Percentiles rank a stretch among this genome's conserved stretches.
Conservation (phyloP, 2,113 vertebrate genomes). For the Rynchops niger region DNA sequence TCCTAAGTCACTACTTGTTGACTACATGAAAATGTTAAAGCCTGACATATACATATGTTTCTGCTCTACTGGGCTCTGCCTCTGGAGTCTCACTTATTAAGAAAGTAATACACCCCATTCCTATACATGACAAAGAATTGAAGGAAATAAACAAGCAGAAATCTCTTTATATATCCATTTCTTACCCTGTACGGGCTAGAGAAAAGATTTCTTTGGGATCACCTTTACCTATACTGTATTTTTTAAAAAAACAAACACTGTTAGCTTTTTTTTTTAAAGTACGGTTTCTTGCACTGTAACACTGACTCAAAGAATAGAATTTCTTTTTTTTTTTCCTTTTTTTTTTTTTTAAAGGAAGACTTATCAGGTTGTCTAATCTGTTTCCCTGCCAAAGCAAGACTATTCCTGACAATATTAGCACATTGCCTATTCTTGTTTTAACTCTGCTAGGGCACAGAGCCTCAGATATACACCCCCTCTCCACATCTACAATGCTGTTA, state of each 20-base stretch:
- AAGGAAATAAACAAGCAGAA: neutral
- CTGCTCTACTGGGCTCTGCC: neutral
- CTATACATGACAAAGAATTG: neutral
- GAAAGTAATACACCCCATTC: neutral
- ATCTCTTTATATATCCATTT: neutral
- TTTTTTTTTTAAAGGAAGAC: neutral
- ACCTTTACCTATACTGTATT: neutral
- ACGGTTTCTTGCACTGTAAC: neutral
- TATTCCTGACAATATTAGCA: constrained; percentile 35
- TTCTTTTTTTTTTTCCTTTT: neutral
- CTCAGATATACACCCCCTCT: neutral
- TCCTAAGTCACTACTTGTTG: neutral
- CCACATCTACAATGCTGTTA: neutral
- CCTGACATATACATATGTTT: neutral
- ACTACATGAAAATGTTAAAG: neutral
- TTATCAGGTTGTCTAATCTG: constrained; percentile 31
- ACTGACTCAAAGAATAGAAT: neutral
- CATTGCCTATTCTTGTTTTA: constrained; percentile 49
- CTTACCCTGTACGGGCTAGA: neutral
- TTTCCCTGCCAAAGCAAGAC: constrained; percentile 43
- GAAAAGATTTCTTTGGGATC: neutral
- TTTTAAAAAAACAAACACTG: neutral
- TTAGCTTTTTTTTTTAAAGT: neutral
- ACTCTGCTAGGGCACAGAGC: neutral
- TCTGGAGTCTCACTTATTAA: neutral